Evolutionary conservation across 1,140 invertebrate genomes (phyloP).

Genomic region (Aphelenchoides fujianensis): DNA sequence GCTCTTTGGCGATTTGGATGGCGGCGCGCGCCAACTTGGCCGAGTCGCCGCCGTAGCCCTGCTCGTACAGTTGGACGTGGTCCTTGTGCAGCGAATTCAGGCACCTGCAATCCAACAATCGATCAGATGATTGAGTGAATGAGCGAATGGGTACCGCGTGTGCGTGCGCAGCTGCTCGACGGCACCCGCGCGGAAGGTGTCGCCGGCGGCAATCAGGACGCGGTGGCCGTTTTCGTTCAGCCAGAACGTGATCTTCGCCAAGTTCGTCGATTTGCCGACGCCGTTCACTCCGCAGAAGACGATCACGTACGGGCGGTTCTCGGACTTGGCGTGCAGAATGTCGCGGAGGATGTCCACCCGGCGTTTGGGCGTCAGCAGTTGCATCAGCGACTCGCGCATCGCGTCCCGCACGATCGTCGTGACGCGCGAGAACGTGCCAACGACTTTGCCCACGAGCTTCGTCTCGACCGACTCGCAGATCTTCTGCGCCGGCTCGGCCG

Average conservation of each 20-base stretch:
- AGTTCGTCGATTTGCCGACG: conserved; percentile 97
- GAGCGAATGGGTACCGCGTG: conserved; percentile 65
- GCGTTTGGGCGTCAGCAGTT: conserved; percentile 84
- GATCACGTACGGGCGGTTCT: conserved; percentile 85
- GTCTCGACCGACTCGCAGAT: conserved; percentile 87
- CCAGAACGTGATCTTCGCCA: conserved; percentile 99
- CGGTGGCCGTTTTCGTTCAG: conserved; percentile 92
- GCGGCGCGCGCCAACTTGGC: conserved; percentile 96
- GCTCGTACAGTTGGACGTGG: conserved; percentile 87
- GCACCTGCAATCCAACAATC: not conserved
- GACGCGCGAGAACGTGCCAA: conserved; percentile 64
- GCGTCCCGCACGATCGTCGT: conserved; percentile 89
- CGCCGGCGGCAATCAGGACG: conserved; percentile 95
- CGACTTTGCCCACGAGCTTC: conserved; percentile 87
- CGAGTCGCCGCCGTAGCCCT: conserved; percentile 97
- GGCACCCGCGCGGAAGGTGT: conserved; percentile 97
- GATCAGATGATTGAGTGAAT: not conserved
- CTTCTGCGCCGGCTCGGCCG: conserved; percentile 86
- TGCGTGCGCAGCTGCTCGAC: conserved; percentile 97
- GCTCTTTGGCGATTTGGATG: conserved; percentile 79
- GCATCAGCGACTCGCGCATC: conserved; percentile 61
- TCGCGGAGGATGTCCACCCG: conserved; percentile 94
- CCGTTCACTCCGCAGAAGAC: conserved; percentile 99
- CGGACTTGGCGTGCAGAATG: conserved; percentile 79
- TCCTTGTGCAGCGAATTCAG: conserved; percentile 15